Evolutionary conservation across 1,140 invertebrate species (phyloP), one percentile per base, ranked within the genome.

Genomic region (Polyergus mexicanus): DNA sequence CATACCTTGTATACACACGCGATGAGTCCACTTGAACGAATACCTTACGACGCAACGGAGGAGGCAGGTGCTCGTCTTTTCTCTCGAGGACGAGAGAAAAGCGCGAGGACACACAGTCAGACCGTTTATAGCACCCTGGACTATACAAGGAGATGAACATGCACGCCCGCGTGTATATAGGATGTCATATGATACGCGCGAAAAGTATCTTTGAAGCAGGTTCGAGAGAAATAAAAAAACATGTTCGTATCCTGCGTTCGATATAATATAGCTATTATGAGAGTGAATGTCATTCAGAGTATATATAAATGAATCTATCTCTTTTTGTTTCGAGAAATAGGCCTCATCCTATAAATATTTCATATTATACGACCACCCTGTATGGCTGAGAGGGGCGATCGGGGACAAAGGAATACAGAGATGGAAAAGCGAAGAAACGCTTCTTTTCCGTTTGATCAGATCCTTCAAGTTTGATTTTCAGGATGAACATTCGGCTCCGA

Each of bases 1-100:
- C 63, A 72, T 65, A 66, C 85, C 54, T 74, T 89, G 72, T 74
- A 81, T 74, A 81, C 84, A 81, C 63, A 62, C 77, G 62, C 84
- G 75, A 81, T 35, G 32, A 71, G 65, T 68, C 76, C 77, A 80
- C 77, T 86, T 54, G 84, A 85, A 86, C 76, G 76, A 69, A 81
- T 69, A 80, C 35, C 84, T 81, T 81, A 81, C 56, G 76, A 86
- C 28, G 62, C 63, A 47, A 71, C 65, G 44, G 16, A 65, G 60
- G 16, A 32, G 28, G 16, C 71, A 25, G 11, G 41, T 25, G 54
- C 63, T 71, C 54, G 66, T 41, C 84, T 71, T 62, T 83, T 81
- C 77, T 81, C 76, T 86, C 81, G 44, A 84, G 72, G 22, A 75
- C 32, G 68, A 76, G 81, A 63, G 81, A 63, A 76, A 84, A 76